Evolutionary conservation across 2,113 vertebrate genomes (phyloP), one percentile per base, ranked within the genome.

Genomic region (Cricetomys ansorgei): DNA sequence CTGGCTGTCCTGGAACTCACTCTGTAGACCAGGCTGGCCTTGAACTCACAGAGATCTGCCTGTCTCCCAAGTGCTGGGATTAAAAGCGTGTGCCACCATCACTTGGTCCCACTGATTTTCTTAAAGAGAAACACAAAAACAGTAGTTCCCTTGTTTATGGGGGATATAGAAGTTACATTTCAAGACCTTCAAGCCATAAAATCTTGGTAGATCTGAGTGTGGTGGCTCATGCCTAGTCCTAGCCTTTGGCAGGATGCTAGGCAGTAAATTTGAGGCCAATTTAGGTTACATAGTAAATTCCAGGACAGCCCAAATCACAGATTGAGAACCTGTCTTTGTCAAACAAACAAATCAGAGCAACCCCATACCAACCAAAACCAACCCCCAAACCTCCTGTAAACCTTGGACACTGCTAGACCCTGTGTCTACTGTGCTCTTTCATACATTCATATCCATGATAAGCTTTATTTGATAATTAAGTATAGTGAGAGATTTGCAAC

Each of bases 91-190:
- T n/a, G n/a, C n/a, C n/a, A n/a, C n/a, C n/a, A n/a, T n/a, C n/a
- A n/a, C n/a, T n/a, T n/a, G n/a, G n/a, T n/a, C n/a, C 95, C 67
- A 91, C 11, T 87, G 73, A 64, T 92, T 70, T 69, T 37, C 57
- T 94, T 87, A 95, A 73, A 91, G 50, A 45, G 90, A 92, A 79
- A 93, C 5, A 88, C 21, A 40, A 15, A 45, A 3, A 59, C 7
- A 23, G 64, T 55, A 43, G 57, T 43, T 59, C 17, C 72, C 27
- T 13, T 40, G 40, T 55, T 37, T 34, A 37, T 16, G 16, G 67
- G 70, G 19, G 37, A 13, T 19, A 73, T 29, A 23, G 21, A 87
- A n/a, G 53, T 86, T n/a, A n/a, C 57, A 59, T 29, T 85, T 31
- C 10, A 92, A 92, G 43, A 85, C 43, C 3, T 16, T 10, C 3